Conservation (phyloP, 2,797 vertebrate species). For the Urophycis tenuis region DNA sequence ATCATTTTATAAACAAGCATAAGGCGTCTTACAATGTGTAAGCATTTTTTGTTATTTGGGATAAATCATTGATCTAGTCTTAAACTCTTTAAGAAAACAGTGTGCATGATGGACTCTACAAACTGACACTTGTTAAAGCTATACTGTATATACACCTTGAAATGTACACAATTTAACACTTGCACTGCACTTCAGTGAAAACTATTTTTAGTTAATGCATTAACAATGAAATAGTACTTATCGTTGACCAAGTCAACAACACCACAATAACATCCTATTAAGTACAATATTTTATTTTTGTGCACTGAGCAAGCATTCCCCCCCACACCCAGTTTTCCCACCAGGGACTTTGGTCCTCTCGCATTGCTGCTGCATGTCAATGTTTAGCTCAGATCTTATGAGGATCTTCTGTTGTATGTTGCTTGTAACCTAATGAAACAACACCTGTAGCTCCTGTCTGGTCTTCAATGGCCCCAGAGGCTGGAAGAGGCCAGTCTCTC, state of each 20-base stretch:
- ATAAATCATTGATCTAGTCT: not conserved
- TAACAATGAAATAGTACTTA: not conserved
- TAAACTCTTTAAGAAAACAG: not conserved
- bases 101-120: not conserved
- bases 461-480: constrained; percentile 75
- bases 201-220: not conserved
- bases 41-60: not conserved
- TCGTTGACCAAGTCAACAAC: not conserved
- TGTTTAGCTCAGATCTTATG: constrained; percentile 30
- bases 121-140: not conserved
- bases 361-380: constrained; percentile 28
- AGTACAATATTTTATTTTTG: not conserved
- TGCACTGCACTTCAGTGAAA: not conserved
- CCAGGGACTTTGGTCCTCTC: not conserved
- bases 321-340: not conserved
- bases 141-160: not conserved
- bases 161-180: not conserved
- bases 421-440: constrained; percentile 53
- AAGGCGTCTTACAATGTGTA: not conserved
- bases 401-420: constrained; percentile 33
- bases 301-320: not conserved
- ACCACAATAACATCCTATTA: not conserved
- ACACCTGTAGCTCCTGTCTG: constrained; percentile 69
- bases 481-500: constrained; percentile 62
- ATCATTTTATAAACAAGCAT: not conserved